Percentiles rank a stretch among this genome's conserved stretches.
Evolutionary conservation across 1,140 invertebrate genomes (phyloP).

Genomic region (Plodia interpunctella): DNA sequence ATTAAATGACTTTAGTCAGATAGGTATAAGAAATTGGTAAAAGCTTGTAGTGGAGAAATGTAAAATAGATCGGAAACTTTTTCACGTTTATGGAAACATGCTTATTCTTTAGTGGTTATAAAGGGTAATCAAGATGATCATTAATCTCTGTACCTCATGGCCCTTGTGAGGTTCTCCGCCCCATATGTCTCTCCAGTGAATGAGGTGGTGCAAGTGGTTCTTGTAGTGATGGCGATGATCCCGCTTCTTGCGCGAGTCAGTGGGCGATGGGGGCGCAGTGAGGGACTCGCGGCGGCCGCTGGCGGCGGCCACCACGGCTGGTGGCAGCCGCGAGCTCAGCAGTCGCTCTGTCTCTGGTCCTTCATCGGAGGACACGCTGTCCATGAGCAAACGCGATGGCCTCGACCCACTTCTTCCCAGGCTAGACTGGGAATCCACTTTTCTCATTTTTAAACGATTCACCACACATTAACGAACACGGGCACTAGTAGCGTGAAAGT

Average conservation of each 20-base stretch:
- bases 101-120: neutral
- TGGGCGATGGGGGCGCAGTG: slow-evolving; percentile 72
- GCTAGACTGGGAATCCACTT: slow-evolving; percentile 39
- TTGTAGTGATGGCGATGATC: slow-evolving; percentile 60
- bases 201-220: slow-evolving; percentile 70
- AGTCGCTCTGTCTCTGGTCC: slow-evolving; percentile 67
- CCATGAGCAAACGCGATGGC: slow-evolving; percentile 46
- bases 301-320: slow-evolving; percentile 39
- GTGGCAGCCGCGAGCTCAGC: slow-evolving; percentile 45
- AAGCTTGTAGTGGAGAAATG: neutral
- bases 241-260: slow-evolving; percentile 62
- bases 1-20: neutral
- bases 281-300: slow-evolving; percentile 58
- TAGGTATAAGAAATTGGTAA: neutral
- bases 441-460: slow-evolving; percentile 52
- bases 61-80: neutral
- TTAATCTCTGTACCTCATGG: slow-evolving; percentile 59
- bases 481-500: slow-evolving; percentile 23
- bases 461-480: slow-evolving; percentile 26
- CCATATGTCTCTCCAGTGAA: slow-evolving; percentile 71
- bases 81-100: neutral
- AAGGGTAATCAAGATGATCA: neutral
- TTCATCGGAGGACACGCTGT: slow-evolving; percentile 63
- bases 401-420: slow-evolving; percentile 40
- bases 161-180: slow-evolving; percentile 57